Percentiles rank a stretch among this genome's conserved stretches.
Conservation (phyloP, 2,113 vertebrate species). For the Gobius niger region DNA sequence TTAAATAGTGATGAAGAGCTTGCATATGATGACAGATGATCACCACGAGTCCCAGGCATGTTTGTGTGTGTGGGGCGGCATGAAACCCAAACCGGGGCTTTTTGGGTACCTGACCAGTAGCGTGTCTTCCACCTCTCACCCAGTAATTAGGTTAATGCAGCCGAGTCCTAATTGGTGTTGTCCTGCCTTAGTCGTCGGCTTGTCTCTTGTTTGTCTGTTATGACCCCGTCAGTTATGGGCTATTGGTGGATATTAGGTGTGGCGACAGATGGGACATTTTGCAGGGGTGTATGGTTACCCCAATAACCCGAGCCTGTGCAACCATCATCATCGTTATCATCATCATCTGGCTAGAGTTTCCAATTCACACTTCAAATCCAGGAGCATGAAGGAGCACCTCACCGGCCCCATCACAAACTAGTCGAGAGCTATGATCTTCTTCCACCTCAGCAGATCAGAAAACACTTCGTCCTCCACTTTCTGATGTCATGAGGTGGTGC, state of each 20-base stretch:
- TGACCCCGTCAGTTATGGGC: slow-evolving; percentile 8
- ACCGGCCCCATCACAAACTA: no score
- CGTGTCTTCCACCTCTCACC: slow-evolving; percentile 38
- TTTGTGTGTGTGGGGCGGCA: slow-evolving; percentile 29
- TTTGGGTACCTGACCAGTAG: slow-evolving; percentile 26
- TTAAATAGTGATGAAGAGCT: slow-evolving; percentile 63
- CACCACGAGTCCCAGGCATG: slow-evolving; percentile 16
- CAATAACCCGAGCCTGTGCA: slow-evolving; percentile 14
- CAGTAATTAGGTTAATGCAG: slow-evolving; percentile 76
- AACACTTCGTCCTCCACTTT: no score
- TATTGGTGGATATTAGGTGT: slow-evolving; percentile 37
- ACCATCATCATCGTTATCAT: slow-evolving; percentile 29
- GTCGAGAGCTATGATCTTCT: no score
- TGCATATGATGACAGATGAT: slow-evolving; percentile 57
- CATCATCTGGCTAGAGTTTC: slow-evolving; percentile 43
- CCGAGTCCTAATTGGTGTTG: slow-evolving; percentile 54
- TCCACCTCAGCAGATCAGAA: no score
- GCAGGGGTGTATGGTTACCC: slow-evolving; percentile 59
- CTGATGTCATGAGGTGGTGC: no score
- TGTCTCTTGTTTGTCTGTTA: slow-evolving; percentile 14
- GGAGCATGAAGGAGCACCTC: not conserved
- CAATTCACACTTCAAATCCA: slow-evolving; percentile 36
- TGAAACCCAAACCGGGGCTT: slow-evolving; percentile 56
- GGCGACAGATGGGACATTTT: slow-evolving; percentile 70
- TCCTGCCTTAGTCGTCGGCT: slow-evolving; percentile 14